phyloP scores from a whole-genome alignment of 2,797 vertebrate species.

The Aeoliscus strigatus region DNA sequence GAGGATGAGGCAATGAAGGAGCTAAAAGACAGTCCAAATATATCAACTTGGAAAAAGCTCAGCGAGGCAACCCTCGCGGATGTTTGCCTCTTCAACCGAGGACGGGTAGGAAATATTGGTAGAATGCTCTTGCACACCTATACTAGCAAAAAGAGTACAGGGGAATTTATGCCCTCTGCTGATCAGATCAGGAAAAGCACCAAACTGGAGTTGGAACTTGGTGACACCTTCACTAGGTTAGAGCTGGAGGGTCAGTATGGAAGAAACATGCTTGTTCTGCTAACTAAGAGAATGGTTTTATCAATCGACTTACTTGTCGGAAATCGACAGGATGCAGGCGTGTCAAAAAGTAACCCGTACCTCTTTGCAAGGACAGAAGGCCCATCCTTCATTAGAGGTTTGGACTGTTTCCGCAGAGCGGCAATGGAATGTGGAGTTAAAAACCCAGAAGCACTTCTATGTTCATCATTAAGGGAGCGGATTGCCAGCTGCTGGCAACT shows the following conservation, averaged over 20 bases:
- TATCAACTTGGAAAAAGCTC: conserved; percentile 69
- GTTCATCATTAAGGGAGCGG: conserved; percentile 61
- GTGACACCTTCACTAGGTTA: conserved; percentile 56
- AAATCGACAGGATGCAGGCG: conserved; percentile 54
- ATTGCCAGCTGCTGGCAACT: conserved; percentile 70
- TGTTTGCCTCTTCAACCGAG: conserved; percentile 70
- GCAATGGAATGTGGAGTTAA: conserved; percentile 65
- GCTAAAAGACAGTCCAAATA: conserved; percentile 55
- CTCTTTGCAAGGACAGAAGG: conserved; percentile 71
- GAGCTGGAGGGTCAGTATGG: conserved; percentile 70
- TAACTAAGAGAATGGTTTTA: conserved; percentile 62
- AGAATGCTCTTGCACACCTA: conserved; percentile 65
- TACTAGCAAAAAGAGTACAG: conserved; percentile 45
- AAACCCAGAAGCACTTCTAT: conserved; percentile 66
- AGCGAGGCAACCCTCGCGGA: conserved; percentile 67
- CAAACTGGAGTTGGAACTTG: conserved; percentile 62
- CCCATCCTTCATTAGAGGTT: conserved; percentile 64
- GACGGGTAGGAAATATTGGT: conserved; percentile 65
- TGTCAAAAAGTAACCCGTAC: conserved; percentile 63
- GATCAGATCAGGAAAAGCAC: conserved; percentile 68
- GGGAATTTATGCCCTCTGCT: conserved; percentile 52
- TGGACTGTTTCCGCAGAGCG: conserved; percentile 66
- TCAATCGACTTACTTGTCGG: conserved; percentile 61
- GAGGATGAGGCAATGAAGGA: conserved; percentile 61
- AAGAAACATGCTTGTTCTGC: conserved; percentile 67